Base-by-base conservation (phyloP, 2,888 invertebrate genomes). In the Belgica antarctica region DNA sequence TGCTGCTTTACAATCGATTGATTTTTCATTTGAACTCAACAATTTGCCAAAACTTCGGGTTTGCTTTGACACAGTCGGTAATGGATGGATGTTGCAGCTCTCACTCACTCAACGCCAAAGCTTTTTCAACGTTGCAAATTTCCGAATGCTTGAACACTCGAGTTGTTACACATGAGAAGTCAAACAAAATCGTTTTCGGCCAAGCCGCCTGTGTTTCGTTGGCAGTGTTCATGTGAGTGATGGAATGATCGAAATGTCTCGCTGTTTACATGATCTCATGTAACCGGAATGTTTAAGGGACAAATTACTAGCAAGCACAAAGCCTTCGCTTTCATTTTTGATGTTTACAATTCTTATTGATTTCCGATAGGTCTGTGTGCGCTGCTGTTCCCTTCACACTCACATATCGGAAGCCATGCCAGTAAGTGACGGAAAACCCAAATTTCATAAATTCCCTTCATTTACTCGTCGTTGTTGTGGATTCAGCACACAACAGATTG, bases 241-340 rank as follows among this genome's bases (percentile, higher is more conserved):
- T 41, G 41, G 41, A 41, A 41, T 15, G 41, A 41, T 41, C 31
- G 10, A 10, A 31, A 10, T 31, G 31, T 10, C 10, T 31, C 41
- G 41, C 22, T 68, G 68, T 68, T 68, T 68, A 68, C 68, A 57
- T 57, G 68, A 68, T 68, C 68, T 68, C 68, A 66, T 68, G 68
- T 59, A 68, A 68, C 68, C 57, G 68, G 68, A 68, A 68, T 68
- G 31, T 57, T 31, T 25, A 52, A n/a, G 57, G 57, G 68, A 68
- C 68, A 68, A 68, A 68, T 68, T 57, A 28, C 25, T 27, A 10
- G n/a, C 25, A 27, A 10, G 27, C 27, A 59, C 59, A 27, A 59
- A 59, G 27, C 25, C 15, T 27, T 59, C 59, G n/a, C n/a, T n/a
- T n/a, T n/a, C n/a, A n/a, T n/a, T n/a, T 59, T 59, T 27, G 25